These are phyloP conservation scores for Drosophila neotestacea DNA, from an alignment of 2,888 invertebrate genomes.

Conservation along the genomic window DNA sequence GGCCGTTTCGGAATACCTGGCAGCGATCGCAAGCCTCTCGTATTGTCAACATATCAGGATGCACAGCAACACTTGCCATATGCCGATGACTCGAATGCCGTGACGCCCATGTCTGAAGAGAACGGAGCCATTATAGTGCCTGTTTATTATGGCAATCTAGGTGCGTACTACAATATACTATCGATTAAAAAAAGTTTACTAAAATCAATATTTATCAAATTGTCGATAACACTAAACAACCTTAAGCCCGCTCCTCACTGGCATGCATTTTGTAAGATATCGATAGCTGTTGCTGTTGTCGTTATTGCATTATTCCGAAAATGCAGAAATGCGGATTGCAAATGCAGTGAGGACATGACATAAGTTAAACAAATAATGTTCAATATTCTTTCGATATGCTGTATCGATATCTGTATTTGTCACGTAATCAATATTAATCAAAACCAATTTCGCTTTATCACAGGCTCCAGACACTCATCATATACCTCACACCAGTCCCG, in stretches of 20 bases:
- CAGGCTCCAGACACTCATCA: conserved; percentile 95
- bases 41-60: conserved; percentile 96
- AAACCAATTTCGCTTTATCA: neutral
- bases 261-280: too few species aligned
- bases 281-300: too few species aligned
- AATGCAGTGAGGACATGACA: too few species aligned
- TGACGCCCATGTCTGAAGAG: conserved; percentile 99
- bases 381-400: neutral
- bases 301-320: neutral
- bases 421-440: neutral
- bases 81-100: conserved; percentile 98
- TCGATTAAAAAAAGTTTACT: neutral
- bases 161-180: conserved; percentile 83
- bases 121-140: conserved; percentile 97
- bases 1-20: conserved; percentile 91
- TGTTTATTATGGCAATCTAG: conserved; percentile 94
- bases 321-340: too few species aligned
- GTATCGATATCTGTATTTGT: neutral
- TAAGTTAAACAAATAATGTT: too few species aligned
- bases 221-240: too few species aligned
- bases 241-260: too few species aligned
- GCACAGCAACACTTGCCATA: conserved; percentile 98
- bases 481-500: conserved; percentile 98
- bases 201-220: too few species aligned
- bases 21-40: conserved; percentile 96